These are phyloP conservation scores for Pandemis corylana DNA, from an alignment of 2,888 invertebrate species.

Conservation along the genomic window DNA sequence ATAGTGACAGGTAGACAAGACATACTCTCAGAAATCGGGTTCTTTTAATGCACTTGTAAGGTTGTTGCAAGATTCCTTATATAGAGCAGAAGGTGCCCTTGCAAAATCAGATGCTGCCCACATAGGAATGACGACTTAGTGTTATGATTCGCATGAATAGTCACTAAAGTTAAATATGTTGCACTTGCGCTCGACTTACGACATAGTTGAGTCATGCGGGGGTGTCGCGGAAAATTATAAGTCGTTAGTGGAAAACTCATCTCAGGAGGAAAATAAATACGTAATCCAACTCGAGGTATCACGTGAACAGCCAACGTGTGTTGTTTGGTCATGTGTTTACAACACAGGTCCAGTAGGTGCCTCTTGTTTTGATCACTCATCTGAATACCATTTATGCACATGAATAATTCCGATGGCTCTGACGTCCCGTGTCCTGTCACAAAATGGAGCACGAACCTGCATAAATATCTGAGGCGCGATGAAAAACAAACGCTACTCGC, in stretches of 20 bases:
- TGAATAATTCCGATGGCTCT: constrained; percentile 36
- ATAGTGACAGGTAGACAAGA: no score
- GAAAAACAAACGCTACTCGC: constrained; percentile 32
- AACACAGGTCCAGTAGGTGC: not conserved
- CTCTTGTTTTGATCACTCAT: constrained; percentile 31
- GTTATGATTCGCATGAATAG: constrained; percentile 6
- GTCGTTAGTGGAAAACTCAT: constrained; percentile 26
- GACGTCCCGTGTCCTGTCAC: constrained; percentile 37
- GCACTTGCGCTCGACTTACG: constrained; percentile 16
- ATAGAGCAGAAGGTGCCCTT: constrained; percentile 5
- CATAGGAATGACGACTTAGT: constrained; percentile 10
- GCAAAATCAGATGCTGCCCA: constrained; percentile 2
- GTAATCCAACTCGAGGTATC: constrained; percentile 16
- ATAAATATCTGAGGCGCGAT: constrained; percentile 27
- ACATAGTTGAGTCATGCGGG: constrained; percentile 30
- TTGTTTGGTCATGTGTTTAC: constrained; percentile 2
- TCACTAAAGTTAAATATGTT: constrained; percentile 30
- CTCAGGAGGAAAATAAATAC: constrained; percentile 14
- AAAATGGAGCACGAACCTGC: constrained; percentile 34
- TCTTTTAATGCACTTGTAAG: constrained; percentile 1
- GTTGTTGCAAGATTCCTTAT: not conserved
- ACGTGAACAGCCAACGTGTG: constrained; percentile 26
- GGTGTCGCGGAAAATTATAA: constrained; percentile 26
- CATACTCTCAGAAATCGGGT: not conserved
- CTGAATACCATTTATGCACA: constrained; percentile 26